A percentile compares a stretch with the other conserved stretches of the same genome.
These are phyloP conservation scores for Pelodytes ibericus DNA, from an alignment of 2,797 vertebrate species.

Conservation along the genomic window DNA sequence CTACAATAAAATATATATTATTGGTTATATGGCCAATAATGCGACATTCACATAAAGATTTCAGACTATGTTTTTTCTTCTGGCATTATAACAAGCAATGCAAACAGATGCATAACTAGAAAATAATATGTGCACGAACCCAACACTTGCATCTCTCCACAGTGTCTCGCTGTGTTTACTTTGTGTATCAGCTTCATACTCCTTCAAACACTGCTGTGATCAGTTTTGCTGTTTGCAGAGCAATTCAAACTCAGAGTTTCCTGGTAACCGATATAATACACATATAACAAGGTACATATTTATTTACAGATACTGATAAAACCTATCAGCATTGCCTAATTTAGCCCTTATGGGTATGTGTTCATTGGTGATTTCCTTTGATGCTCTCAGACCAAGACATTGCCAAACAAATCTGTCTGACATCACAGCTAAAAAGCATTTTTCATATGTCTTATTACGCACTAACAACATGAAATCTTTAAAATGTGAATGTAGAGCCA, in stretches of 20 bases:
- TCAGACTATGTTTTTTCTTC: neutral
- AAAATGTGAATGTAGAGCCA: no score
- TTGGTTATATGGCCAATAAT: no score
- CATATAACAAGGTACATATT: slow-evolving; percentile 55
- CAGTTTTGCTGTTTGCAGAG: slow-evolving; percentile 45
- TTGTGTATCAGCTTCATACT: slow-evolving; percentile 48
- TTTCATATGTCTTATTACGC: no score
- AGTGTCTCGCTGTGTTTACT: slow-evolving; percentile 43
- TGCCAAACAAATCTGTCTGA: slow-evolving; percentile 26
- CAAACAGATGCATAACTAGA: slow-evolving; percentile 31
- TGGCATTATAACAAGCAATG: neutral
- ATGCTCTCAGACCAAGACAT: slow-evolving; percentile 8
- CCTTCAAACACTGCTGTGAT: slow-evolving; percentile 51
- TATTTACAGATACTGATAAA: slow-evolving; percentile 55
- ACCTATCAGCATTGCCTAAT: slow-evolving; percentile 49
- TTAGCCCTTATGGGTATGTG: slow-evolving; percentile 34
- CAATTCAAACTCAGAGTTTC: slow-evolving; percentile 50
- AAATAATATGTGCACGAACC: slow-evolving; percentile 37
- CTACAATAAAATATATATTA: neutral
- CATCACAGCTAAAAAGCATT: slow-evolving; percentile 5
- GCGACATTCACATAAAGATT: neutral
- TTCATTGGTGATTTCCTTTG: slow-evolving; percentile 37
- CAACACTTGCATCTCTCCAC: slow-evolving; percentile 49
- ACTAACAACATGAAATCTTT: no score
- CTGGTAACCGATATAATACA: slow-evolving; percentile 51